phyloP scores from a whole-genome alignment of 2,888 invertebrate genomes.

The Cantharis rufa region DNA sequence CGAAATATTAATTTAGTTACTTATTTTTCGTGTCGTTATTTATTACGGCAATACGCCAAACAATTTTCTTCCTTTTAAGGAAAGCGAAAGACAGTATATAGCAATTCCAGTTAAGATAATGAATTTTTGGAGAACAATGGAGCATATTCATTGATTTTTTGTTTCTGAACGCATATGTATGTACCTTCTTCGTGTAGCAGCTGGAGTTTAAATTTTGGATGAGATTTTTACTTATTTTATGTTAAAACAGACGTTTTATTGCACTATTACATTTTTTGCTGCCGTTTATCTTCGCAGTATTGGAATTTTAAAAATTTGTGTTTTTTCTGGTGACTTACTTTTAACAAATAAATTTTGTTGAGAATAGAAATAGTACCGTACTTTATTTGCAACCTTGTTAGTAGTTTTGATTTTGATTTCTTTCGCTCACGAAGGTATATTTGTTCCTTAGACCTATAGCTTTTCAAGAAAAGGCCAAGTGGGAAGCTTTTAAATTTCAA shows the following conservation, averaged over 20 bases:
- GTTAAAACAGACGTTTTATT: neutral
- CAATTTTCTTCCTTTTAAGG: conserved; percentile 1
- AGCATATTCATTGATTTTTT: conserved; percentile 14
- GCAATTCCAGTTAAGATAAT: conserved; percentile 6
- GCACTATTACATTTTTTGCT: neutral
- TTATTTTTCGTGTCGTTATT: neutral
- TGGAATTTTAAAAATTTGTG: neutral
- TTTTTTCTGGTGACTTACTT: neutral
- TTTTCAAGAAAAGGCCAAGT: too few species aligned
- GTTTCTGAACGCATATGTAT: neutral
- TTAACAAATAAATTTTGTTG: neutral
- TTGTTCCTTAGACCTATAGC: too few species aligned
- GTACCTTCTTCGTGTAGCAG: neutral
- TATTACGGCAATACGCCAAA: neutral
- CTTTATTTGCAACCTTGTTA: neutral
- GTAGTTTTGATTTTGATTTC: neutral
- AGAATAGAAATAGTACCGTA: neutral
- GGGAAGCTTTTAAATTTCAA: too few species aligned
- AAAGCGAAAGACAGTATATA: neutral
- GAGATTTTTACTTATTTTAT: neutral
- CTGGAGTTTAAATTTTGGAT: neutral
- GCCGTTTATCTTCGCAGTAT: neutral
- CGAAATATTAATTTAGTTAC: neutral
- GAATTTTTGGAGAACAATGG: conserved; percentile 17
- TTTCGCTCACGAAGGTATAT: neutral